Conservation (phyloP, 2,113 vertebrate species). For the Siphamia tubifer region DNA sequence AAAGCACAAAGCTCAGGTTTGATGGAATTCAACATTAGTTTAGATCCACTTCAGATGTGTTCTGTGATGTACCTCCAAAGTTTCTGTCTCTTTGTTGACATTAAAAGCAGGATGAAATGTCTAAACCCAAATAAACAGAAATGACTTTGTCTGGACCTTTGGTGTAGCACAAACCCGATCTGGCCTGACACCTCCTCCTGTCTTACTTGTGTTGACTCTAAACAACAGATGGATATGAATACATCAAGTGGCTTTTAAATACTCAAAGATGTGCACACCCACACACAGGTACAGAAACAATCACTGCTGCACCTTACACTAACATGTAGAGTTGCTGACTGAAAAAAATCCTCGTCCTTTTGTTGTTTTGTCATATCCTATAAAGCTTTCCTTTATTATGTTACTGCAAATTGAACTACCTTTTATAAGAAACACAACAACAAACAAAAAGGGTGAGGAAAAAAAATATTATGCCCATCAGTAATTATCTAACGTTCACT, state of each 20-base stretch:
- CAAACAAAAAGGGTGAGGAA: too few species aligned
- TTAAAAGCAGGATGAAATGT: constrained; percentile 4
- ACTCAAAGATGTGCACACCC: constrained; percentile 1
- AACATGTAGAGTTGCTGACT: too few species aligned
- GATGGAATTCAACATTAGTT: too few species aligned
- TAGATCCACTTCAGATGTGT: background rate
- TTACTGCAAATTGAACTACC: too few species aligned
- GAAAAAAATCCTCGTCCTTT: too few species aligned
- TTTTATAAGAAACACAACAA: too few species aligned
- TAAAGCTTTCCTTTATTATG: too few species aligned
- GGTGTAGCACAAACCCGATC: constrained; percentile 26
- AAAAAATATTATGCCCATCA: too few species aligned
- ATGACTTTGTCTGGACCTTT: constrained; percentile 62
- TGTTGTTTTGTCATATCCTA: too few species aligned
- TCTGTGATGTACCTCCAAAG: background rate
- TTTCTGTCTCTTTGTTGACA: background rate
- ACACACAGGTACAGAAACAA: background rate
- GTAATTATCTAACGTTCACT: too few species aligned
- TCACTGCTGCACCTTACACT: background rate
- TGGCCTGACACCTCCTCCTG: constrained; percentile 43
- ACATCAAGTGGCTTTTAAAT: constrained; percentile 59
- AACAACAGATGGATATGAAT: constrained; percentile 78
- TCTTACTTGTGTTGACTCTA: constrained; percentile 67
- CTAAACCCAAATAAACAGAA: constrained; percentile 23
- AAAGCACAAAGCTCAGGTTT: background rate